These are phyloP conservation scores for Syrphus vitripennis DNA, from an alignment of 2,888 invertebrate genomes.

Conservation along the genomic window DNA sequence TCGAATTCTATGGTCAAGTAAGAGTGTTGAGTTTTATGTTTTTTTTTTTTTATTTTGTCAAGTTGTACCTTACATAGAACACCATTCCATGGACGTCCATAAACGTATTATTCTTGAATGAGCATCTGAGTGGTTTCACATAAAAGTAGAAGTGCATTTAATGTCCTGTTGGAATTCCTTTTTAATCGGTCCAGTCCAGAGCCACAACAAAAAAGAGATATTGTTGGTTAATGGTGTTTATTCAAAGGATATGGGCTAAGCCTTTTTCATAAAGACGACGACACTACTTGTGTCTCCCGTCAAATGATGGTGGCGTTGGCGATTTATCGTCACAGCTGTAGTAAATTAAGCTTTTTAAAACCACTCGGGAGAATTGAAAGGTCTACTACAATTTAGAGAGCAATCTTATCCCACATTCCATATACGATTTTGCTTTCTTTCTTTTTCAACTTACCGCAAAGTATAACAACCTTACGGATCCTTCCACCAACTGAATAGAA, in stretches of 20 bases:
- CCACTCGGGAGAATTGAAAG: neutral
- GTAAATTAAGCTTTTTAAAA: slow-evolving; percentile 42
- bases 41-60: neutral
- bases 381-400: slow-evolving; percentile 18
- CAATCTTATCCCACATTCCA: slow-evolving; percentile 12
- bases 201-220: neutral
- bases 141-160: slow-evolving; percentile 54
- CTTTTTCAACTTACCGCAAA: neutral
- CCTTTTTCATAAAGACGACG: neutral
- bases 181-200: slow-evolving; percentile 33
- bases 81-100: too few species aligned
- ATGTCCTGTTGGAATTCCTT: slow-evolving; percentile 43
- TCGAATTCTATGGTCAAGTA: slow-evolving; percentile 40
- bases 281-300: neutral
- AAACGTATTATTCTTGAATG: slow-evolving; percentile 13
- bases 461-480: slow-evolving; percentile 18
- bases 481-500: neutral
- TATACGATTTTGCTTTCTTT: neutral
- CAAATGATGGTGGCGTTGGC: neutral
- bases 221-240: slow-evolving; percentile 44
- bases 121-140: slow-evolving; percentile 24
- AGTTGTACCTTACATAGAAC: neutral
- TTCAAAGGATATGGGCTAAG: slow-evolving; percentile 39
- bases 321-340: slow-evolving; percentile 46
- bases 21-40: neutral